Evolutionary conservation across 2,113 vertebrate genomes (phyloP).

Genomic region (Leucopternis melanops): DNA sequence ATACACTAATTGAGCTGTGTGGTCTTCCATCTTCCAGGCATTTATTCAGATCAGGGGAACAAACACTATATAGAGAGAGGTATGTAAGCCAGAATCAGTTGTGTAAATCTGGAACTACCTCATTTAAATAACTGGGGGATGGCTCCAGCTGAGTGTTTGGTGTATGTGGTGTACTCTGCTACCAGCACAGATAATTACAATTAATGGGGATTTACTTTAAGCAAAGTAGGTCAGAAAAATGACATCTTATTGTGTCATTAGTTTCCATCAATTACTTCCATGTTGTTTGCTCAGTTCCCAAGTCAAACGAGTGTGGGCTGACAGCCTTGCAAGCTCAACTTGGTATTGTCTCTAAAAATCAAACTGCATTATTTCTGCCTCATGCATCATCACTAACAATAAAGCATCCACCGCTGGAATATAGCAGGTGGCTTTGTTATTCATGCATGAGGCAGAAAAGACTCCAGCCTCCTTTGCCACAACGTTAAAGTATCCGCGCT

Average conservation of each 20-base stretch:
- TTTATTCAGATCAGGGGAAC: constrained; percentile 36
- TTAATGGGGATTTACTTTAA: constrained; percentile 42
- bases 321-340: constrained; percentile 42
- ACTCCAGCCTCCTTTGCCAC: not conserved
- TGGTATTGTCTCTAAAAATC: constrained; percentile 47
- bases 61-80: constrained; percentile 7
- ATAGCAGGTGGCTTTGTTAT: constrained; percentile 53
- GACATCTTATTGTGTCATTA: constrained; percentile 50
- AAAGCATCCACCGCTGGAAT: constrained; percentile 33
- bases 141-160: not conserved
- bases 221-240: constrained; percentile 50
- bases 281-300: constrained; percentile 51
- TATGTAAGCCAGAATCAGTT: not conserved
- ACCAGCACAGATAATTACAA: constrained; percentile 16
- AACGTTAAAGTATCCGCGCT: fast-evolving
- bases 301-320: constrained; percentile 37
- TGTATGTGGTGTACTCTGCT: not conserved
- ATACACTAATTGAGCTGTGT: constrained; percentile 8
- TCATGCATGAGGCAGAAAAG: constrained; percentile 44
- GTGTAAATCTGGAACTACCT: constrained; percentile 6
- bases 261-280: constrained; percentile 51
- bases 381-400: constrained; percentile 54
- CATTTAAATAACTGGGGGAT: constrained; percentile 23
- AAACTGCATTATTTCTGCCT: constrained; percentile 60
- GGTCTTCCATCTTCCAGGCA: constrained; percentile 39